Conservation (phyloP, 1,140 invertebrate genomes). For the Heterodera carotae region DNA sequence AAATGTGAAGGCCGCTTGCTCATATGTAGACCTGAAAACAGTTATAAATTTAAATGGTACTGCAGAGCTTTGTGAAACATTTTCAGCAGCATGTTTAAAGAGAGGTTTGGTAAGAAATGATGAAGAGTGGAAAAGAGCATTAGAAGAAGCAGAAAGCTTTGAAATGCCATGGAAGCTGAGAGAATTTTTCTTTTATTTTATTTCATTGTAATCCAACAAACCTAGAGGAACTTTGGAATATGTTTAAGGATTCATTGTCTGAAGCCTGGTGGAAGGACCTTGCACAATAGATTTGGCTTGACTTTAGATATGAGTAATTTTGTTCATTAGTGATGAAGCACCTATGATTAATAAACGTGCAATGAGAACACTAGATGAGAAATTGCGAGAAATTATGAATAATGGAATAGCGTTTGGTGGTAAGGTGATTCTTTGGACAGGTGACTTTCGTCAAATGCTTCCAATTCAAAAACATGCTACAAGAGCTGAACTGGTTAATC, state of each 20-base stretch:
- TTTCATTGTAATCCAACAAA: constrained; percentile 33
- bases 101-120: background rate
- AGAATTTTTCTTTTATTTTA: constrained; percentile 31
- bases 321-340: constrained; percentile 47
- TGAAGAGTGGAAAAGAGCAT: constrained; percentile 11
- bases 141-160: background rate
- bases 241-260: constrained; percentile 31
- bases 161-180: constrained; percentile 31
- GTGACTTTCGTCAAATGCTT: constrained; percentile 60
- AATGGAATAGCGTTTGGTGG: constrained; percentile 54
- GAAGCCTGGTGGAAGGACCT: constrained; percentile 30
- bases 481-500: constrained; percentile 43
- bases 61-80: no score
- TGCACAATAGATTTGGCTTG: constrained; percentile 36
- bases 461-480: constrained; percentile 37
- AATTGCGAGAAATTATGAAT: constrained; percentile 51
- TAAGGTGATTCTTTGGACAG: constrained; percentile 50
- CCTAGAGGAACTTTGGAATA: constrained; percentile 23
- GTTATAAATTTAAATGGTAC: no score
- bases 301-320: constrained; percentile 21
- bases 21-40: no score
- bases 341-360: constrained; percentile 32
- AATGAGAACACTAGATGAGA: constrained; percentile 28
- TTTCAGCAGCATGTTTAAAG: background rate
- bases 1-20: no score